Conservation (phyloP, 2,888 invertebrate genomes). For the Bimastos eiseni region DNA sequence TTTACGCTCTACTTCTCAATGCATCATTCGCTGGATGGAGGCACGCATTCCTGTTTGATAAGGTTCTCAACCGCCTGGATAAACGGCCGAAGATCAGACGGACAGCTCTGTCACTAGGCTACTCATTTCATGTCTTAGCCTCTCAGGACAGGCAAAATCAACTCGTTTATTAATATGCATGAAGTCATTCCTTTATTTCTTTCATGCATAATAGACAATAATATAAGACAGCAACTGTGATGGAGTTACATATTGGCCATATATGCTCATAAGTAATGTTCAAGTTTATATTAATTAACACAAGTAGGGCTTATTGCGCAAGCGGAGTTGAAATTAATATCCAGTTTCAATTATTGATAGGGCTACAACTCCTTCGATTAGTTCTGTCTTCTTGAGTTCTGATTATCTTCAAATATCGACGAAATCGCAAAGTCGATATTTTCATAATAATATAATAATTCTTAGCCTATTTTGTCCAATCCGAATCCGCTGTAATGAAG, state of each 20-base stretch:
- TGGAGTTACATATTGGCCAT: not conserved
- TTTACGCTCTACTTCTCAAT: too few relatives aligned
- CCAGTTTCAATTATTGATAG: not conserved
- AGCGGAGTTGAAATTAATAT: not conserved
- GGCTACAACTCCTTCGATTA: not conserved
- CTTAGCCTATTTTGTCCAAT: not conserved
- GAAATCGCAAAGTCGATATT: not conserved
- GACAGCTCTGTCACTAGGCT: too few relatives aligned
- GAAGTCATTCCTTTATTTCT: not conserved
- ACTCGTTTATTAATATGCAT: too few relatives aligned
- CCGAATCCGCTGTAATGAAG: not conserved
- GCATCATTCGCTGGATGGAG: too few relatives aligned
- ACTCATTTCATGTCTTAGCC: too few relatives aligned
- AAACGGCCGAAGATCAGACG: too few relatives aligned
- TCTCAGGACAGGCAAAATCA: too few relatives aligned
- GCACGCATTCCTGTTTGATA: too few relatives aligned
- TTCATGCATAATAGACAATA: not conserved
- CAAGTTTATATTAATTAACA: not conserved
- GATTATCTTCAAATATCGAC: not conserved
- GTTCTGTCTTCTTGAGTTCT: not conserved
- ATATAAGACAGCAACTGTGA: not conserved
- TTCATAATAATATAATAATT: constrained; percentile 13
- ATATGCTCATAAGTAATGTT: not conserved
- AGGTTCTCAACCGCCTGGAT: too few relatives aligned
- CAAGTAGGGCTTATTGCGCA: not conserved